Percentiles rank a stretch among this genome's conserved stretches.
Evolutionary conservation across 2,888 invertebrate genomes (phyloP).

Genomic region (Crioceris asparagi): DNA sequence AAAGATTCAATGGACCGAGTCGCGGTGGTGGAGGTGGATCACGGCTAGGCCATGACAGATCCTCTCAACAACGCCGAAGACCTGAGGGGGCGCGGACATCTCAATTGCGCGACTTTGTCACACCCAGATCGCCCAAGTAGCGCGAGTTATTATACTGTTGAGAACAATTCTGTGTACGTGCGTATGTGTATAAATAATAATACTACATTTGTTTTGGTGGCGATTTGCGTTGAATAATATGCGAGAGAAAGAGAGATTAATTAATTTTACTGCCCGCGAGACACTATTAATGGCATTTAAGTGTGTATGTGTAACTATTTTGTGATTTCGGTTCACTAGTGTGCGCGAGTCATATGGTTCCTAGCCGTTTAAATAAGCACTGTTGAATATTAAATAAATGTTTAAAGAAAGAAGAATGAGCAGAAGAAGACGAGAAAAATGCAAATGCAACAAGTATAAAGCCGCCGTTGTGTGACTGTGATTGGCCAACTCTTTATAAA

Average conservation of each 20-base stretch:
- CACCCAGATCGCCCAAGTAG: constrained; percentile 38
- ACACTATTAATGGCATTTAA: constrained; percentile 21
- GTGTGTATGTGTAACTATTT: constrained; percentile 29
- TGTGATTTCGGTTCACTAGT: constrained; percentile 27
- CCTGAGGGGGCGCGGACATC: constrained; percentile 31
- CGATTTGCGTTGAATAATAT: too few relatives aligned
- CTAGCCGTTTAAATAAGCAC: constrained; percentile 32
- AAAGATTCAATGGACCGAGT: constrained; percentile 9
- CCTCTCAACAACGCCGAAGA: constrained; percentile 28
- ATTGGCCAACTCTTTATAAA: constrained; percentile 34
- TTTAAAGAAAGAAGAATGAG: constrained; percentile 17
- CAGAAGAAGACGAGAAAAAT: neutral
- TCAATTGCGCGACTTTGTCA: constrained; percentile 36
- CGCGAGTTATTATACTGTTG: too few relatives aligned
- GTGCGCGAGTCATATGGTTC: constrained; percentile 36
- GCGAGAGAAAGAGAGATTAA: too few relatives aligned
- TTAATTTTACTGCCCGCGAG: neutral
- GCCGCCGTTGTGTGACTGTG: constrained; percentile 32
- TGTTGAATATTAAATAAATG: constrained; percentile 32
- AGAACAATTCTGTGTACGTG: too few relatives aligned
- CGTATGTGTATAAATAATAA: too few relatives aligned
- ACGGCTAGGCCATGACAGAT: constrained; percentile 13
- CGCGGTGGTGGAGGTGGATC: constrained; percentile 11
- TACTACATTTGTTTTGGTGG: too few relatives aligned
- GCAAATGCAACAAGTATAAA: constrained; percentile 25